phyloP scores from a whole-genome alignment of 2,888 invertebrate genomes.

The Gymnocheta viridis region DNA sequence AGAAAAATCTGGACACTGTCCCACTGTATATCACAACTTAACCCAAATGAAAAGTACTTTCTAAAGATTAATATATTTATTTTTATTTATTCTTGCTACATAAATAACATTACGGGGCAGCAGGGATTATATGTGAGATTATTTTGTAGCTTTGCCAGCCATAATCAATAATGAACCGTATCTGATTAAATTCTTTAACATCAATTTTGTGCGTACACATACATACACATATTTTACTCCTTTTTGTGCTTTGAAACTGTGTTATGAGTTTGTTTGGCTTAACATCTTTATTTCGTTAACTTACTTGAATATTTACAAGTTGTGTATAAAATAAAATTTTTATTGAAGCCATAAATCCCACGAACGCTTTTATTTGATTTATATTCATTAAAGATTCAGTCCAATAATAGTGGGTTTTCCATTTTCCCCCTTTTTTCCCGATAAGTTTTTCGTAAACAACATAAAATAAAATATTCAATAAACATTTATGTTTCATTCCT shows the following conservation, averaged over 20 bases:
- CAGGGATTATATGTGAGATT: too few species aligned
- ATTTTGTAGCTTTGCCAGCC: too few species aligned
- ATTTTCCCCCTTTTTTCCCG: background rate
- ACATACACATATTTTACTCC: background rate
- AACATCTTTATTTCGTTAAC: background rate
- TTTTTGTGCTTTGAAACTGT: background rate
- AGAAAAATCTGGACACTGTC: too few species aligned
- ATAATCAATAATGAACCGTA: too few species aligned
- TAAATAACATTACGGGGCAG: too few species aligned
- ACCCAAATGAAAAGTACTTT: too few species aligned
- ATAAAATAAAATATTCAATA: conserved; percentile 62
- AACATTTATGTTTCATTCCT: conserved; percentile 29
- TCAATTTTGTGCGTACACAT: background rate
- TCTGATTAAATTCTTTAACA: too few species aligned
- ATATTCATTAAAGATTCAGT: conserved; percentile 23
- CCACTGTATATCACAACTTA: too few species aligned
- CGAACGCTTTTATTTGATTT: conserved; percentile 7
- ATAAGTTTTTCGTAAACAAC: conserved; percentile 20
- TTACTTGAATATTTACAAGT: background rate
- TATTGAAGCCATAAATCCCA: conserved; percentile 8
- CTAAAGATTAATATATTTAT: too few species aligned
- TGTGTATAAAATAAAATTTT: background rate
- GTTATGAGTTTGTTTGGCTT: background rate
- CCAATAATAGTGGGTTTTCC: conserved; percentile 22
- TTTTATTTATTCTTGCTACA: too few species aligned